phyloP scores from a whole-genome alignment of 2,113 vertebrate genomes.

The Symphodus melops region DNA sequence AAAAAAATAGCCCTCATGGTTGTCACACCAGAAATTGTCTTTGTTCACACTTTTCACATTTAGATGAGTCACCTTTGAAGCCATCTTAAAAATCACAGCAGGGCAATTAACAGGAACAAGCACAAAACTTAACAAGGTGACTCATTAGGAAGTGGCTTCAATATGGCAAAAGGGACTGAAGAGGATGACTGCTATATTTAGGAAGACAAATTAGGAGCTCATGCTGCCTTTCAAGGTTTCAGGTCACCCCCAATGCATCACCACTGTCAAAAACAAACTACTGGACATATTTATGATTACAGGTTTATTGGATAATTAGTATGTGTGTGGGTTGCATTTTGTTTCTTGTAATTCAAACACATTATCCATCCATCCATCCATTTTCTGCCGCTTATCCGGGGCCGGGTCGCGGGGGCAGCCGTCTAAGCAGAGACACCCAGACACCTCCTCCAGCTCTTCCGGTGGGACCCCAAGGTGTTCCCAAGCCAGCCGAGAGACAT shows the following conservation, averaged over 20 bases:
- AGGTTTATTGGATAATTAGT: no score
- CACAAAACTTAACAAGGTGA: slow-evolving; percentile 12
- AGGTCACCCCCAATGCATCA: background rate
- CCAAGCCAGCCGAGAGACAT: no score
- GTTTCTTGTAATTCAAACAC: no score
- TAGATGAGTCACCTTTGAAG: slow-evolving; percentile 43
- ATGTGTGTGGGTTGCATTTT: no score
- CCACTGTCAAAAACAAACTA: background rate
- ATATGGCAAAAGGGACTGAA: slow-evolving; percentile 7
- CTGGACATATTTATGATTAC: no score
- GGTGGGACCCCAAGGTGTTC: no score
- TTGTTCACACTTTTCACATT: slow-evolving; percentile 1
- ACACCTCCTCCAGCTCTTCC: no score
- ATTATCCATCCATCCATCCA: no score
- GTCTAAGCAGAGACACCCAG: no score
- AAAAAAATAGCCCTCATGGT: background rate
- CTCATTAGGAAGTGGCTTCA: background rate
- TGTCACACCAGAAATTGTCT: background rate
- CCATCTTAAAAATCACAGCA: slow-evolving; percentile 23
- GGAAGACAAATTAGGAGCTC: slow-evolving; percentile 7
- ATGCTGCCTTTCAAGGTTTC: background rate
- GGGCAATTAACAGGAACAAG: slow-evolving; percentile 16
- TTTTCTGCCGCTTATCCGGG: no score
- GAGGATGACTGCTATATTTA: background rate
- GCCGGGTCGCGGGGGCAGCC: no score